phyloP scores from a whole-genome alignment of 2,113 vertebrate species.

The Eupsittula cactorum region DNA sequence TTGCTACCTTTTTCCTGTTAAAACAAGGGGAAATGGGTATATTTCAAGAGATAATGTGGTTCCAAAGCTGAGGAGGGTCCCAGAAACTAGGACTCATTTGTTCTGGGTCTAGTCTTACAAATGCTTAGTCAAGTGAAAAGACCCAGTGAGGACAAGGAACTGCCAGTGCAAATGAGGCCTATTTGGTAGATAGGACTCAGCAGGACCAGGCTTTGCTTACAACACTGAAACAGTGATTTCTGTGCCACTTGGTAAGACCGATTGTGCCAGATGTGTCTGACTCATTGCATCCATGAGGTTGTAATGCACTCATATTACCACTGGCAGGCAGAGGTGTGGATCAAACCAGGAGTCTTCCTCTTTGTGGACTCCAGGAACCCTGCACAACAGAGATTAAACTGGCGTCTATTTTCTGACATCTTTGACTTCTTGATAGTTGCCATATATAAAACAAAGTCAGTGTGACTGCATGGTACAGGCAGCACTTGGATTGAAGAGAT shows the following conservation, averaged over 20 bases:
- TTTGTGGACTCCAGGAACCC: neutral
- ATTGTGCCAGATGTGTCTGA: neutral
- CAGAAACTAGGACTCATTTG: neutral
- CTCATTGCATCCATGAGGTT: neutral
- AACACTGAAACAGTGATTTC: neutral
- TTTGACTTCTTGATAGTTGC: neutral
- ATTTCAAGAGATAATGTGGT: neutral
- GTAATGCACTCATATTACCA: neutral
- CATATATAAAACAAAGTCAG: neutral
- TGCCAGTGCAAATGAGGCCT: neutral
- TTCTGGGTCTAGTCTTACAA: neutral
- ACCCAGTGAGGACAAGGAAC: neutral
- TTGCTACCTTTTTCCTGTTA: neutral
- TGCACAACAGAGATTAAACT: neutral
- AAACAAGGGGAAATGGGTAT: neutral
- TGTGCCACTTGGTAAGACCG: neutral
- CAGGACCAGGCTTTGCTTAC: neutral
- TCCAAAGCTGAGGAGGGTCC: neutral
- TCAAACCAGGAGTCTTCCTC: neutral
- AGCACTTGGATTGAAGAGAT: neutral
- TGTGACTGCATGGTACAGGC: neutral
- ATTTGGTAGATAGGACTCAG: neutral
- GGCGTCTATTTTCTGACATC: neutral
- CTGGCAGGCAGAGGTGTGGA: neutral
- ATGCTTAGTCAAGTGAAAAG: neutral